phyloP scores from a whole-genome alignment of 1,140 invertebrate genomes.

The Magallana ariakensis region DNA sequence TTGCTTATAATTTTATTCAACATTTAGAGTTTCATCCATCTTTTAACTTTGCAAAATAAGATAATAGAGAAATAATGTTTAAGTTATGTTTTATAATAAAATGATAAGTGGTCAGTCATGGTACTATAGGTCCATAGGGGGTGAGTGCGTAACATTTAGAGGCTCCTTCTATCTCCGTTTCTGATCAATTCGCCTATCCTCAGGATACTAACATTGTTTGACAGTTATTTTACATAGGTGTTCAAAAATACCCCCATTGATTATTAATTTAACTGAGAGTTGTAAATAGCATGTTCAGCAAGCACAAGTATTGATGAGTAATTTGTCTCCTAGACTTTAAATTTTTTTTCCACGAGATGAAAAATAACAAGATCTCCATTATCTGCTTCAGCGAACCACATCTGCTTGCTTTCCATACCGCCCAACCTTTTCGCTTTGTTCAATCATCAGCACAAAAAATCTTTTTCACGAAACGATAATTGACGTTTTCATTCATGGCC shows the following conservation, averaged over 20 bases:
- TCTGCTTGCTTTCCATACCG: slow-evolving; percentile 1
- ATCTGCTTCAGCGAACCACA: slow-evolving; percentile 3
- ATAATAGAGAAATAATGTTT: too few relatives aligned
- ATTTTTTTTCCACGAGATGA: neutral
- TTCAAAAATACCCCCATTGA: slow-evolving; percentile 7
- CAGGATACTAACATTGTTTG: neutral
- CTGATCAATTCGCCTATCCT: neutral
- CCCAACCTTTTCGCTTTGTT: slow-evolving; percentile 10
- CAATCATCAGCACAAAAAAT: slow-evolving; percentile 12
- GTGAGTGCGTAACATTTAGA: neutral
- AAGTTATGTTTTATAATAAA: too few relatives aligned
- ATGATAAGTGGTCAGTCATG: too few relatives aligned
- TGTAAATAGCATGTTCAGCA: slow-evolving; percentile 16
- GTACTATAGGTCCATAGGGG: too few relatives aligned
- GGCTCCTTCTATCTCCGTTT: neutral
- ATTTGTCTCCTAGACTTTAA: slow-evolving; percentile 13
- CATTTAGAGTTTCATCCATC: too few relatives aligned
- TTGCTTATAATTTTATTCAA: too few relatives aligned
- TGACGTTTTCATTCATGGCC: neutral
- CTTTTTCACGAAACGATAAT: neutral
- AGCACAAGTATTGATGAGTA: slow-evolving; percentile 28
- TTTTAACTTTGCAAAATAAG: too few relatives aligned
- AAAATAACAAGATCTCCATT: neutral
- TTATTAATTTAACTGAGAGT: neutral
- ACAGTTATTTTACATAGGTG: slow-evolving; percentile 19